Evolutionary conservation across 2,113 vertebrate genomes (phyloP).

Genomic region (Dolichallabes microphthalmus): DNA sequence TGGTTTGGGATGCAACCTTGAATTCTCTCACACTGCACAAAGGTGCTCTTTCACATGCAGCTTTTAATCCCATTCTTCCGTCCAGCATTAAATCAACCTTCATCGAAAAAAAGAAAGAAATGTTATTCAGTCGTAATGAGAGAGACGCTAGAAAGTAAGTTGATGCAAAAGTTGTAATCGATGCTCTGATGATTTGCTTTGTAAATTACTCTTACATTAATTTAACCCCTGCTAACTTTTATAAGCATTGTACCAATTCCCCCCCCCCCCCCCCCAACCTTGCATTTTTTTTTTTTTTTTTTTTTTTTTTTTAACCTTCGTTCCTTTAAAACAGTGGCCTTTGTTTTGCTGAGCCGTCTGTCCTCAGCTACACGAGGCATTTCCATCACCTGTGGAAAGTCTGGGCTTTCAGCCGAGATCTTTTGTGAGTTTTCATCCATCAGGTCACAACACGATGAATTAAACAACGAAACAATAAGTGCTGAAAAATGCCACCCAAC

Average conservation of each 20-base stretch:
- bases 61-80: neutral
- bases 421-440: neutral
- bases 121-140: no score
- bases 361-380: slow-evolving; percentile 13
- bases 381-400: slow-evolving; percentile 20
- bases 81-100: no score
- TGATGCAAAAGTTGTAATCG: neutral
- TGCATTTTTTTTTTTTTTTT: neutral
- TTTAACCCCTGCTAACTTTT: neutral
- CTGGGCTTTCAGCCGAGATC: neutral
- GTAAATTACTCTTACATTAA: neutral
- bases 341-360: neutral
- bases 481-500: neutral
- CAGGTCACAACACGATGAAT: neutral
- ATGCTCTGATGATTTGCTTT: neutral
- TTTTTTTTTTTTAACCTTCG: neutral
- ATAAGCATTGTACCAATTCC: no score
- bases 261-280: no score
- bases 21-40: neutral
- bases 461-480: neutral
- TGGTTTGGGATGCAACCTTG: neutral
- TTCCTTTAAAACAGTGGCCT: neutral
- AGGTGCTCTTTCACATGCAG: neutral
- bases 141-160: neutral
- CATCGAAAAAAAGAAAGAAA: no score